Evolutionary conservation across 2,797 vertebrate genomes (phyloP).

Genomic region (Eulemur coronatus): DNA sequence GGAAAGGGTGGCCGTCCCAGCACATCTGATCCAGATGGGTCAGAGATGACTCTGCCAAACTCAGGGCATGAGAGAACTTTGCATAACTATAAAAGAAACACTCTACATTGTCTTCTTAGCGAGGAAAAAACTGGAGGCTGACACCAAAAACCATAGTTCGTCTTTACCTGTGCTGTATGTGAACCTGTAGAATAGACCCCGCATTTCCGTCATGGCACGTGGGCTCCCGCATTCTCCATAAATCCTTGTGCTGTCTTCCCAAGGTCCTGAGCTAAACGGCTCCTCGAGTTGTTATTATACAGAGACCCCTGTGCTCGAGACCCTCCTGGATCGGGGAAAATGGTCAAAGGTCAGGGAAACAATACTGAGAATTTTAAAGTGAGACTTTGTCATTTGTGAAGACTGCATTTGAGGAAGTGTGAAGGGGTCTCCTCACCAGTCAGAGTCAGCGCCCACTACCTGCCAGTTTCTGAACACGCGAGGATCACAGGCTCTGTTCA

Average conservation of each 20-base stretch:
- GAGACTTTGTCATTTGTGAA: background rate
- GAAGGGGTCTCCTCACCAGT: background rate
- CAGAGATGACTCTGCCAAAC: background rate
- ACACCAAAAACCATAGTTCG: accelerated
- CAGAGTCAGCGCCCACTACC: background rate
- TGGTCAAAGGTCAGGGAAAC: background rate
- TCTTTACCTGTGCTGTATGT: background rate
- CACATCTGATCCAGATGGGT: background rate
- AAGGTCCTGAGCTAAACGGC: background rate
- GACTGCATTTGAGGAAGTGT: background rate
- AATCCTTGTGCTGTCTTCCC: background rate
- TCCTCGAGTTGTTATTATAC: background rate
- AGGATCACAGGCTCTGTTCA: background rate
- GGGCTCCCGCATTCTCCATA: background rate
- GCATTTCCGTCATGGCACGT: background rate
- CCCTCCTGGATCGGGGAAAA: background rate
- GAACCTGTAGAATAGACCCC: background rate
- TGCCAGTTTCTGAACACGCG: background rate
- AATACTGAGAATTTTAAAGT: background rate
- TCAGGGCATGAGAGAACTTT: background rate
- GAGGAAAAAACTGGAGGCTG: background rate
- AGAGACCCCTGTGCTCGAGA: background rate
- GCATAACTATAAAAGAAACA: background rate
- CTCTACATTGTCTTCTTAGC: background rate
- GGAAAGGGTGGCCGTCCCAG: background rate